Conservation (phyloP, 2,888 invertebrate genomes). For the Villa cingulata region DNA sequence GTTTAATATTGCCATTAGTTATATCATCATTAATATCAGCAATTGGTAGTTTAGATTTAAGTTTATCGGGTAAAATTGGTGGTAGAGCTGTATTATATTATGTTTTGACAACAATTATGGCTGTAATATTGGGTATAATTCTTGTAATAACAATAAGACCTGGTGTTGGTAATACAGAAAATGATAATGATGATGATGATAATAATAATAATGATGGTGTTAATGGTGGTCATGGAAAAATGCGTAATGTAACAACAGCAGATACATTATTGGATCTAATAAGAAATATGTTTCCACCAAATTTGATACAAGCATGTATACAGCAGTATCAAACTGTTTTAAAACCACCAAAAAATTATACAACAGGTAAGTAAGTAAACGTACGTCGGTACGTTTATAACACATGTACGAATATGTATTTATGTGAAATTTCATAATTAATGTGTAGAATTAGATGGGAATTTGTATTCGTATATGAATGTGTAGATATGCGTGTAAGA, state of each 20-base stretch:
- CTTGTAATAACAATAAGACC: conserved; percentile 53
- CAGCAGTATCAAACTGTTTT: conserved; percentile 39
- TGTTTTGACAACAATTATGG: conserved; percentile 50
- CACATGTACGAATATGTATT: too few relatives aligned
- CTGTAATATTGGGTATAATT: conserved; percentile 57
- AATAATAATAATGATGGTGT: conserved; percentile 15
- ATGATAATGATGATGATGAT: conserved; percentile 30
- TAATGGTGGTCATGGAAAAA: conserved; percentile 11
- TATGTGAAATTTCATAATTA: too few relatives aligned
- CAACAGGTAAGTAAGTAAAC: conserved; percentile 15
- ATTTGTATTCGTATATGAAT: too few relatives aligned
- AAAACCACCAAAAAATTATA: conserved; percentile 19
- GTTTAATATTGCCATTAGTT: conserved; percentile 58
- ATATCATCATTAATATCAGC: conserved; percentile 54
- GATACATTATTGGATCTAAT: conserved; percentile 59
- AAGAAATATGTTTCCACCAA: conserved; percentile 74
- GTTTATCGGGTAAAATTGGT: conserved; percentile 52
- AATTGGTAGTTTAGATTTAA: conserved; percentile 53
- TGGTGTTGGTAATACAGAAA: conserved; percentile 31
- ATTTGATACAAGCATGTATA: conserved; percentile 68
- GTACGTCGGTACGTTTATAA: too few relatives aligned
- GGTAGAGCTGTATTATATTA: conserved; percentile 53
- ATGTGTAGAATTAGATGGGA: too few relatives aligned
- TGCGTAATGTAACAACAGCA: conserved; percentile 43
- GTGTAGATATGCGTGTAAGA: too few relatives aligned